Evolutionary conservation across 2,113 vertebrate genomes (phyloP), one percentile per base, ranked within the genome.

Genomic region (Anser brachyrhynchus): DNA sequence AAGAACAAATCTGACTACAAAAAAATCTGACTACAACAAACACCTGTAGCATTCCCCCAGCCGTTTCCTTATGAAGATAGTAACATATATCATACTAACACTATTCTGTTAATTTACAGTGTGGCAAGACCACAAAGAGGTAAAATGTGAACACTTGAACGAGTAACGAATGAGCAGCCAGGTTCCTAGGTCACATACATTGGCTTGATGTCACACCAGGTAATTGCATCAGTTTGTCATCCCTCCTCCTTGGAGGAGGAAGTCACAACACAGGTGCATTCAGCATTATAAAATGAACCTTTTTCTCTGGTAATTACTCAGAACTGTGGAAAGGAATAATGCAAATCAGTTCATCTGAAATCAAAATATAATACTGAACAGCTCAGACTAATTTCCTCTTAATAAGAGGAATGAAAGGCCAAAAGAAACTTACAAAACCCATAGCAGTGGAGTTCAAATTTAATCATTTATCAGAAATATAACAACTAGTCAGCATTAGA

Each of bases 31-130:
- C 25, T 17, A 13, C 28, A 57, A 20, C 65, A 69, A 0, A 31
- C 3, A 75, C 18, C 39, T 29, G 6, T 3, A 43, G 23, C 13
- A 25, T 52, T 59, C 54, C n/a, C 12, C 21, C 39, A 69, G 0
- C 8, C 28, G 65, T 10, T 39, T 52, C 65, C 57, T 75, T 28
- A n/a, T 14, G 25, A 66, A 87, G 58, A 2, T 1, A 49, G 6
- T 3, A 13, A 51, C 8, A 6, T 1, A 2, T 61, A 35, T 2
- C 19, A 19, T 3, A 35, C 2, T 72, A 66, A 55, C 6, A 16
- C 18, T 2, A 6, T 12, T 16, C 4, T 58, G 3, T 6, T 73
- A 43, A 41, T 65, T 71, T 52, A 43, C 28, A 41, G 22, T 3
- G 19, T 31, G 52, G 35, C 14, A 59, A 84, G 74, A 72, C 7